Evolutionary conservation across 2,888 invertebrate species (phyloP).

Genomic region (Automeris io): DNA sequence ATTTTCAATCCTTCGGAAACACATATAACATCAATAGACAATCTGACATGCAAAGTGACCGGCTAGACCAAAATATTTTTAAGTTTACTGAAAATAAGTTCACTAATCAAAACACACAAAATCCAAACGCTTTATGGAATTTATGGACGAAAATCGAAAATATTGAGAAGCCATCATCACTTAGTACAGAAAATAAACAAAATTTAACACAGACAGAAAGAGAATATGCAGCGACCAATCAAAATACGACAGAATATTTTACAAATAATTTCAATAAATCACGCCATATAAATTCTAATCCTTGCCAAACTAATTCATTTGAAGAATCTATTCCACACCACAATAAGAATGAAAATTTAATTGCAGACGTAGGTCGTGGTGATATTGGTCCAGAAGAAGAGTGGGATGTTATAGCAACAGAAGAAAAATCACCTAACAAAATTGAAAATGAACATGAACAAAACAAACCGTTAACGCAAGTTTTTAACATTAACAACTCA

Average conservation of each 20-base stretch:
- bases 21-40: constrained; percentile 11
- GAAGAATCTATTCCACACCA: constrained; percentile 4
- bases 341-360: constrained; percentile 11
- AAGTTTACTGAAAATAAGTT: neutral
- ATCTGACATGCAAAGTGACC: constrained; percentile 9
- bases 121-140: constrained; percentile 17
- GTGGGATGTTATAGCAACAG: constrained; percentile 4
- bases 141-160: constrained; percentile 30
- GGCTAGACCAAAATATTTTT: neutral
- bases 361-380: constrained; percentile 28
- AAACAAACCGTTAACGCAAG: constrained; percentile 13
- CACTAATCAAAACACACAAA: constrained; percentile 7
- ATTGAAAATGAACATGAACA: constrained; percentile 5
- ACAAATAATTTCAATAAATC: neutral
- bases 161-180: constrained; percentile 21
- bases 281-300: neutral
- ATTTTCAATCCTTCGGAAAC: too few relatives aligned
- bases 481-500: neutral
- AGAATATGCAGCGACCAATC: neutral
- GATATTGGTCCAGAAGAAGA: constrained; percentile 30
- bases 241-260: neutral
- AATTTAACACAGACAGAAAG: neutral
- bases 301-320: neutral
- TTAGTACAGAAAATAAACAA: constrained; percentile 1
- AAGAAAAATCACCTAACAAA: constrained; percentile 5